phyloP scores from a whole-genome alignment of 2,797 vertebrate species.

The Heterohyrax brucei region DNA sequence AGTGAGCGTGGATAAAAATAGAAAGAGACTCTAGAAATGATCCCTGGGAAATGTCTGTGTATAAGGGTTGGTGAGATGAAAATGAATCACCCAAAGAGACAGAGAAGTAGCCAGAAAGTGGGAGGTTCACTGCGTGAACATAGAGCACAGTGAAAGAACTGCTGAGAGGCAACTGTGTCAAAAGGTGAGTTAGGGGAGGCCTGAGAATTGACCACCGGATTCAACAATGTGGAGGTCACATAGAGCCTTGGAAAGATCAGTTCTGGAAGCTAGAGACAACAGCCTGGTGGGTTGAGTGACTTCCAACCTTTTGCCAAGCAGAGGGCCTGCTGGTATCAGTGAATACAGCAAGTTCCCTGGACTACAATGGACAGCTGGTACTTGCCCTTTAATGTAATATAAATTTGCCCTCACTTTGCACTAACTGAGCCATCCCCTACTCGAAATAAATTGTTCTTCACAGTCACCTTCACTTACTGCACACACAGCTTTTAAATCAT shows the following conservation, averaged over 20 bases:
- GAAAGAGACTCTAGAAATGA: background rate
- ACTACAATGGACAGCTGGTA: too few relatives aligned
- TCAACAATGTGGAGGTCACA: background rate
- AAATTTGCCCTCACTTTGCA: too few relatives aligned
- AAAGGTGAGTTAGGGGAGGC: fast-evolving
- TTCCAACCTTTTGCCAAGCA: background rate
- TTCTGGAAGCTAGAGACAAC: fast-evolving
- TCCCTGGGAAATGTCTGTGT: fast-evolving
- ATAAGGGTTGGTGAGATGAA: background rate
- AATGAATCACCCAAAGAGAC: background rate
- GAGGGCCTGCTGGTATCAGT: too few relatives aligned
- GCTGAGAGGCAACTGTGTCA: fast-evolving
- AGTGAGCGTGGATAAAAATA: background rate
- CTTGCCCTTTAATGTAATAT: too few relatives aligned
- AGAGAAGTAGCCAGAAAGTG: background rate
- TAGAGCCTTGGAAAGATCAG: background rate
- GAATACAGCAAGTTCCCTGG: too few relatives aligned
- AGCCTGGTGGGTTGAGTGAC: background rate
- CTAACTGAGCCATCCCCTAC: too few relatives aligned
- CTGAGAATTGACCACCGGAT: background rate
- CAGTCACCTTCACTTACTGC: too few relatives aligned
- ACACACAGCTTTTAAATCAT: too few relatives aligned
- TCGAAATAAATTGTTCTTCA: too few relatives aligned
- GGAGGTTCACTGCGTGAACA: background rate
- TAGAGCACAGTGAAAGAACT: too few relatives aligned